phyloP scores from a whole-genome alignment of 2,113 vertebrate species.

The Trochalopteron elliotii region DNA sequence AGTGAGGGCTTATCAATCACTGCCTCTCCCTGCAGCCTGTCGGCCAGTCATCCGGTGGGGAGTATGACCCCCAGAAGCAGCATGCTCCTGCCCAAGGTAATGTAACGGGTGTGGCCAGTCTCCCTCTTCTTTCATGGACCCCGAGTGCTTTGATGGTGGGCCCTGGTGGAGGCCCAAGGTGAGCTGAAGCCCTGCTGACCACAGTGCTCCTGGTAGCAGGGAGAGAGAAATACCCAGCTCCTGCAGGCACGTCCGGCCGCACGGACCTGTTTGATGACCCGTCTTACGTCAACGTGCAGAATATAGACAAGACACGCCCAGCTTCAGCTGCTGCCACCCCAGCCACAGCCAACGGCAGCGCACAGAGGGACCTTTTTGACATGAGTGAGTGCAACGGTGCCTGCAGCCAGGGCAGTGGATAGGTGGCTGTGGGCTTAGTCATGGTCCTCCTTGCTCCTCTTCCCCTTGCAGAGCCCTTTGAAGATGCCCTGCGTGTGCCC shows the following conservation, averaged over 20 bases:
- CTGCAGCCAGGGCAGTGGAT: accelerated
- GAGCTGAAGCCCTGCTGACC: background rate
- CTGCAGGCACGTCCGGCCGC: background rate
- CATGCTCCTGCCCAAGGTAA: conserved; percentile 65
- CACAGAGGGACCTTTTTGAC: conserved; percentile 91
- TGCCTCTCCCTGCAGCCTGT: conserved; percentile 60
- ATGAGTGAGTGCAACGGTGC: conserved; percentile 81
- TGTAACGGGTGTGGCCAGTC: accelerated
- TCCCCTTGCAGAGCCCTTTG: conserved; percentile 85
- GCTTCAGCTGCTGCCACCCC: background rate
- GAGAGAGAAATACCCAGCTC: conserved; percentile 25
- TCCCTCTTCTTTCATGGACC: accelerated
- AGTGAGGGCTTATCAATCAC: background rate
- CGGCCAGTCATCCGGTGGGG: conserved; percentile 56
- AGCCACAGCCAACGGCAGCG: conserved; percentile 81
- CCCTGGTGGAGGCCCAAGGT: accelerated
- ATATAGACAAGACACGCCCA: conserved; percentile 84
- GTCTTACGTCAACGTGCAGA: conserved; percentile 92
- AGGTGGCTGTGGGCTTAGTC: accelerated
- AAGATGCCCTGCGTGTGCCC: conserved; percentile 85
- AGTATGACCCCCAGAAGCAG: conserved; percentile 68
- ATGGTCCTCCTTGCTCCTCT: background rate
- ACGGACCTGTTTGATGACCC: conserved; percentile 90
- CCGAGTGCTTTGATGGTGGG: accelerated
- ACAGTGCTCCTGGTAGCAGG: background rate